These are phyloP conservation scores for Potamarius usumacintae DNA, from an alignment of 2,113 vertebrate genomes.

Conservation along the genomic window DNA sequence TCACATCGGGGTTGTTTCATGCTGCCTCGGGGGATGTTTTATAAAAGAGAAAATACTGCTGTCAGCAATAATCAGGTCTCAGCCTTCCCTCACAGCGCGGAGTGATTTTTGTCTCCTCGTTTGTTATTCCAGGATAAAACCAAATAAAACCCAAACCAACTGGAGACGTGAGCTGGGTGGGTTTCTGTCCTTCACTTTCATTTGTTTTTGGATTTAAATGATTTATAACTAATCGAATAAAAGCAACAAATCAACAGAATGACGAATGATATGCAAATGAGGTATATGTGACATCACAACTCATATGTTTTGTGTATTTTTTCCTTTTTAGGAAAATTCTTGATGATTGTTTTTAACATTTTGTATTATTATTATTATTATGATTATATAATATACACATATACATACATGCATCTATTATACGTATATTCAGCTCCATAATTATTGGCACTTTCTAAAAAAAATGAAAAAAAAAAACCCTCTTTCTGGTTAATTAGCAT, in stretches of 20 bases:
- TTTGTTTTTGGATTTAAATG: neutral
- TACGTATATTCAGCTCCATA: neutral
- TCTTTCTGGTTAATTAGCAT: neutral
- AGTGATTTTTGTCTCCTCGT: neutral
- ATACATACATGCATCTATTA: neutral
- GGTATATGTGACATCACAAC: neutral
- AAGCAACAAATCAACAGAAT: neutral
- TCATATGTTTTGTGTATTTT: neutral
- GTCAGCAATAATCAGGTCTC: conserved; percentile 1
- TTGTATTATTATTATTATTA: neutral
- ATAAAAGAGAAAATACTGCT: neutral
- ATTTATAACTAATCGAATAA: neutral
- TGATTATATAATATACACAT: neutral
- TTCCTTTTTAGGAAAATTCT: neutral
- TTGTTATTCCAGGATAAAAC: neutral
- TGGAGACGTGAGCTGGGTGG: neutral
- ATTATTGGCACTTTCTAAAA: neutral
- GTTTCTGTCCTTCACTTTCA: too few relatives aligned
- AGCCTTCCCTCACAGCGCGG: neutral
- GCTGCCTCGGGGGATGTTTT: neutral
- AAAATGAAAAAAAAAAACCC: neutral
- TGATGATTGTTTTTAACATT: neutral
- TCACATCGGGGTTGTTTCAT: neutral
- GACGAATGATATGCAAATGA: neutral
- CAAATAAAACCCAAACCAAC: neutral